These are phyloP conservation scores for Ceryle rudis DNA, from an alignment of 2,797 vertebrate genomes.

Conservation along the genomic window DNA sequence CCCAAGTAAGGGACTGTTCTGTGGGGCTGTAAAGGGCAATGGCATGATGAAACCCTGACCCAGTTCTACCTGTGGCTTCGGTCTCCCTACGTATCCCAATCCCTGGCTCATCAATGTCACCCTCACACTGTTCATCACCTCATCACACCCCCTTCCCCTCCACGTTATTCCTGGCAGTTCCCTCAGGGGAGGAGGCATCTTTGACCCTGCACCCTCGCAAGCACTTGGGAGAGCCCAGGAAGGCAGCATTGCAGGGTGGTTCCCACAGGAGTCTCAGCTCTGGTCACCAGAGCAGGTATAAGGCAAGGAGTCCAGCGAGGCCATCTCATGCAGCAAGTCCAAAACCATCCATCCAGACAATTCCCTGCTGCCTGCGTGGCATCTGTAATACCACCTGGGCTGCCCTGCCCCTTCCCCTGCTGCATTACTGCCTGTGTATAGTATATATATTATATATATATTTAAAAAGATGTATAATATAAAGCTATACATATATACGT, in stretches of 20 bases:
- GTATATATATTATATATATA: conserved; percentile 83
- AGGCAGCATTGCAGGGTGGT: background rate
- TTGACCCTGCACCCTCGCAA: background rate
- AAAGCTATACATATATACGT: conserved; percentile 78
- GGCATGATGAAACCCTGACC: background rate
- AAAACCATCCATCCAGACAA: conserved; percentile 13
- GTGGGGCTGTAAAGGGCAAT: background rate
- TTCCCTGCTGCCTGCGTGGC: conserved; percentile 14
- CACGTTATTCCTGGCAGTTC: background rate
- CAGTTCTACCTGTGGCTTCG: background rate
- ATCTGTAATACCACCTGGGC: conserved; percentile 48
- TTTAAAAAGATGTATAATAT: conserved; percentile 81
- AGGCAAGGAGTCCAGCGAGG: conserved; percentile 7
- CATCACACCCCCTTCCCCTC: background rate
- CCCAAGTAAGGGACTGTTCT: background rate
- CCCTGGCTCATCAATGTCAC: background rate
- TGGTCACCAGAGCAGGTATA: background rate
- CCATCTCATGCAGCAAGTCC: conserved; percentile 14
- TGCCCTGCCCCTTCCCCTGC: conserved; percentile 40
- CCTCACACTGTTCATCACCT: background rate
- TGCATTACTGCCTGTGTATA: conserved; percentile 81
- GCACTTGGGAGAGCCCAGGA: background rate
- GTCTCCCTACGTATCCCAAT: background rate
- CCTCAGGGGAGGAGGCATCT: background rate
- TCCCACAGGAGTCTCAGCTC: background rate